These are phyloP conservation scores for Drosophila austrosaltans DNA, from an alignment of 2,888 invertebrate species.

Conservation along the genomic window DNA sequence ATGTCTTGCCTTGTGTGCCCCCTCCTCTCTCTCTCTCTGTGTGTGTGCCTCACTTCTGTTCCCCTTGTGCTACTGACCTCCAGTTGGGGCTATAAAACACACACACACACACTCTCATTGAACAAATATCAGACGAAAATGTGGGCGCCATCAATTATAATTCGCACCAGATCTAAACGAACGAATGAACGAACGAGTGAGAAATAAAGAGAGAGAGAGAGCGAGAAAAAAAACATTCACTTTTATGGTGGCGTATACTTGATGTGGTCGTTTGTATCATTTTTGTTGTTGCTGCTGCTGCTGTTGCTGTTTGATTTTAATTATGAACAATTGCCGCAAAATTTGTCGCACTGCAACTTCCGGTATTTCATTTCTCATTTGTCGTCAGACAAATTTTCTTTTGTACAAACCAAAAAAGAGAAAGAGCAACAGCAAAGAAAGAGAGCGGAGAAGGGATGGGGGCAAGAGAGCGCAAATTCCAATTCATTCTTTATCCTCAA, in stretches of 20 bases:
- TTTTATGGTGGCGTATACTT: slow-evolving; percentile 72
- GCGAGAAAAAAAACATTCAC: slow-evolving; percentile 40
- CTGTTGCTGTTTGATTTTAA: slow-evolving; percentile 46
- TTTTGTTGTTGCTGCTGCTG: slow-evolving; percentile 5
- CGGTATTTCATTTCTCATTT: slow-evolving; percentile 57
- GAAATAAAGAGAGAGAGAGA: slow-evolving; percentile 9
- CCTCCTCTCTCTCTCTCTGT: slow-evolving; percentile 1
- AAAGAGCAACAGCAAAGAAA: background rate
- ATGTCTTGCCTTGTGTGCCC: slow-evolving; percentile 57
- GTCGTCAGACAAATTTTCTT: slow-evolving; percentile 21
- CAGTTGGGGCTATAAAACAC: slow-evolving; percentile 52
- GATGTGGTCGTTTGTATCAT: slow-evolving; percentile 43
- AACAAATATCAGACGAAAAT: slow-evolving; percentile 37
- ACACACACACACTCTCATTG: slow-evolving; percentile 17
- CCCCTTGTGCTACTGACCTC: slow-evolving; percentile 73
- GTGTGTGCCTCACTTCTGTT: slow-evolving; percentile 6
- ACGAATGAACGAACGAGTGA: slow-evolving; percentile 1
- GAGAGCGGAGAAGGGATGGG: background rate
- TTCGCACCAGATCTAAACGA: slow-evolving; percentile 37
- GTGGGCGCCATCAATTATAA: slow-evolving; percentile 62
- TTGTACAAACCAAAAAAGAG: slow-evolving; percentile 13
- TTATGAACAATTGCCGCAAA: slow-evolving; percentile 68
- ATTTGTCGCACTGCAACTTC: slow-evolving; percentile 70
- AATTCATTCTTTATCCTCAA: slow-evolving; percentile 48
- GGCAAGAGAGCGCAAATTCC: background rate